Evolutionary conservation across 64 coral and sea anemone genomes (phyloP), one percentile per base, ranked within the genome.

Genomic region (Anthopleura sola): DNA sequence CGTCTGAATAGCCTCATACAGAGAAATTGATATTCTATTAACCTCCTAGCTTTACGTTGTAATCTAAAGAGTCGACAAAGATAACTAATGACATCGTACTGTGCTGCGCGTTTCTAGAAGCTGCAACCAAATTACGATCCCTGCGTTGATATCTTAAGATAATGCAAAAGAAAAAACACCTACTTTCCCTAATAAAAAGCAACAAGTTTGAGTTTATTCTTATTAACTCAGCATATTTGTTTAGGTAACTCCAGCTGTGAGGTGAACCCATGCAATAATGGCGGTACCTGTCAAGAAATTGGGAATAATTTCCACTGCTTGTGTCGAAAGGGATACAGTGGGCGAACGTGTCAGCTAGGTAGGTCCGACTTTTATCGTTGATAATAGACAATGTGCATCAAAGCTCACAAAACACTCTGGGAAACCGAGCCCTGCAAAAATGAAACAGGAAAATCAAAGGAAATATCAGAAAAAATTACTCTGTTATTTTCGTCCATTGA

Each of bases 321-420:
- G 20, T 97, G 94, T 86, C 84, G 40, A 31, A 37, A 75, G 15
- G 94, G 90, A 40, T 97, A 79, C 75, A 87, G 81, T 81, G 94
- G 94, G 20, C 39, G n/a, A 37, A 96, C 91, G 0, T 96, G 94
- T 39, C 87, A 96, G 83, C 56, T 96, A 79, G 94, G 94, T 96
- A 89, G 31, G 66, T 71, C 34, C 66, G 26, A 14, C 66, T 71
- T 71, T 71, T 32, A 33, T 71, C 31, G 34, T 34, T 71, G n/a
- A 3, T 11, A 71, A 34, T 71, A 34, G 1, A 71, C 13, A 16
- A 10, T 71, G 21, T n/a, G n/a, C n/a, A n/a, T n/a, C n/a, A n/a
- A n/a, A n/a, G n/a, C n/a, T n/a, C n/a, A n/a, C n/a, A n/a, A n/a
- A n/a, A n/a, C n/a, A n/a, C n/a, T n/a, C n/a, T n/a, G n/a, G n/a